A percentile compares a stretch with the other conserved stretches of the same genome.
phyloP scores from a whole-genome alignment of 2,113 vertebrate genomes.

The Lipophrys pholis region DNA sequence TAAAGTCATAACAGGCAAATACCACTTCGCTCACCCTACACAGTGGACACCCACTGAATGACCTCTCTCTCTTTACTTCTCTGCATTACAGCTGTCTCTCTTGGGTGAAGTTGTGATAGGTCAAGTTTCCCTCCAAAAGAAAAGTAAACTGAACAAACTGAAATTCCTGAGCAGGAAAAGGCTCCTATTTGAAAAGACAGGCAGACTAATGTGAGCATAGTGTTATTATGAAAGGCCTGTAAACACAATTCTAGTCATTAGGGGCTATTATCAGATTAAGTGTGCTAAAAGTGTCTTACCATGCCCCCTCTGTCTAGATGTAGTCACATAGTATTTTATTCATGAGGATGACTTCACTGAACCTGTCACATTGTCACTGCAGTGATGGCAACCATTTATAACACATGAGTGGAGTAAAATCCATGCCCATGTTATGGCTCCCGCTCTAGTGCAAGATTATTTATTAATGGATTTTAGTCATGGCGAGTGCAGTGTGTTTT shows the following conservation, averaged over 20 bases:
- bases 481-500: too few species aligned
- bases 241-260: slow-evolving; percentile 36
- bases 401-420: slow-evolving; percentile 2
- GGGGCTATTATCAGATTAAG: slow-evolving; percentile 16
- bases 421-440: background rate
- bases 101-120: slow-evolving; percentile 5
- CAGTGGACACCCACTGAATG: background rate
- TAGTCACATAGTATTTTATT: background rate
- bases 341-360: slow-evolving; percentile 9
- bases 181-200: slow-evolving; percentile 7
- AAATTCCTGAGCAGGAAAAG: slow-evolving; percentile 26
- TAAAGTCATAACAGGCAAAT: background rate
- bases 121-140: slow-evolving; percentile 4
- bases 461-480: background rate
- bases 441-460: background rate
- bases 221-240: slow-evolving; percentile 29
- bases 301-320: slow-evolving; percentile 18
- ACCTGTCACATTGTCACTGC: background rate
- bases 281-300: slow-evolving; percentile 29
- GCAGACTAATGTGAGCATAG: slow-evolving; percentile 27
- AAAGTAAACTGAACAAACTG: slow-evolving; percentile 37
- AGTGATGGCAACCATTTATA: background rate
- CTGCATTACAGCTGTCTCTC: background rate
- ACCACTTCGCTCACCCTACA: background rate
- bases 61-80: slow-evolving; percentile 22